Conservation (phyloP, 2,888 invertebrate genomes). For the Mesorhabditis spiculigera region DNA sequence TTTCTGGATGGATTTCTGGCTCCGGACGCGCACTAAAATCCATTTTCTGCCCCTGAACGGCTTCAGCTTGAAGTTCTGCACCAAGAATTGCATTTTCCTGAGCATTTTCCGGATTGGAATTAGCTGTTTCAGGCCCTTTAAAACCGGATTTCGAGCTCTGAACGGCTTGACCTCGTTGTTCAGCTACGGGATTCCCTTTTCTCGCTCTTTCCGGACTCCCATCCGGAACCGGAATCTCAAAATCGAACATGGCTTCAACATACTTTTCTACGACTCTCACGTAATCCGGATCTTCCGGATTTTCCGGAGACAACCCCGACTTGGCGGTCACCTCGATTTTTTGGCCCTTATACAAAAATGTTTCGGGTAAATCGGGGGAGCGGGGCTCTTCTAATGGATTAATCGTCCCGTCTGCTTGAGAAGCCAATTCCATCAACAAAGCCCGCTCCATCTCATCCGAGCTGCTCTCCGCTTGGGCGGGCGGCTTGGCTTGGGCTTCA, state of each 20-base stretch:
- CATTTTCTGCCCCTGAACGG: too few relatives aligned
- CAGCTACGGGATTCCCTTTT: constrained; percentile 6
- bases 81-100: constrained; percentile 10
- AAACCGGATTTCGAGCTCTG: neutral
- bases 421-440: neutral
- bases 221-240: constrained; percentile 9
- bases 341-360: constrained; percentile 41
- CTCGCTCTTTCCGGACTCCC: neutral
- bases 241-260: constrained; percentile 13
- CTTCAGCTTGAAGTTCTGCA: constrained; percentile 1
- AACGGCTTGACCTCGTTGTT: neutral
- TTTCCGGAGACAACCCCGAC: too few relatives aligned
- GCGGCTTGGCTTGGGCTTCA: constrained; percentile 17
- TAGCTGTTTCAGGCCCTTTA: neutral
- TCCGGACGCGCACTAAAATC: too few relatives aligned
- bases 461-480: constrained; percentile 14
- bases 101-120: neutral
- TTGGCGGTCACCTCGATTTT: constrained; percentile 28
- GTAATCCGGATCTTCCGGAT: constrained; percentile 3
- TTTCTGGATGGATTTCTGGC: too few relatives aligned
- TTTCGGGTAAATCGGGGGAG: constrained; percentile 33
- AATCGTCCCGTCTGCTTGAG: neutral
- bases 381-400: constrained; percentile 30
- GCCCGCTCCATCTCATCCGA: constrained; percentile 10
- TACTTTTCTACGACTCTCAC: constrained; percentile 12